Evolutionary conservation across 1,140 invertebrate species (phyloP).

Genomic region (Melitaea cinxia): DNA sequence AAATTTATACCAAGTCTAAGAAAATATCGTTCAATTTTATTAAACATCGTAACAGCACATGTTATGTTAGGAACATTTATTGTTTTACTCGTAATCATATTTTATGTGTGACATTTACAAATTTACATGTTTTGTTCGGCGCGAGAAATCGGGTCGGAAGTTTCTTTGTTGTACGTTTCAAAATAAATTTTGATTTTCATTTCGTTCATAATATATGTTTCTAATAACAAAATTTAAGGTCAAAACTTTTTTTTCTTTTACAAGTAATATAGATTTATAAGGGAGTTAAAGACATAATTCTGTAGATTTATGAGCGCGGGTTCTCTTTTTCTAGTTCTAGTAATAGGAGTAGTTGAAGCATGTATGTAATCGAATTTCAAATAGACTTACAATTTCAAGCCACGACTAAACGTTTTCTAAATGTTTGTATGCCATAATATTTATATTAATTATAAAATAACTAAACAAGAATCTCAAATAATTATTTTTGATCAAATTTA

Average conservation of each 20-base stretch:
- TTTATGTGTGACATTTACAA: constrained; percentile 37
- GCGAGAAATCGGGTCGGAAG: not conserved
- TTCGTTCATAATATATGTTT: not conserved
- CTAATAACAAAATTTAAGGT: not conserved
- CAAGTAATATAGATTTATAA: too few relatives aligned
- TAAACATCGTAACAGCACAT: constrained; percentile 9
- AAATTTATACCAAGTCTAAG: not conserved
- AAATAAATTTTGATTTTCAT: constrained; percentile 5
- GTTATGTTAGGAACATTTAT: constrained; percentile 14
- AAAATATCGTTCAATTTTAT: constrained; percentile 2
- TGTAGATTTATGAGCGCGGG: too few relatives aligned
- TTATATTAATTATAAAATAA: too few relatives aligned
- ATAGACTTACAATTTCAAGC: too few relatives aligned
- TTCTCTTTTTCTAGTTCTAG: too few relatives aligned
- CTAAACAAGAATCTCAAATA: too few relatives aligned
- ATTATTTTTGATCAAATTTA: not conserved
- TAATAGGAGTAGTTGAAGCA: too few relatives aligned
- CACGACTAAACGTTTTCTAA: too few relatives aligned
- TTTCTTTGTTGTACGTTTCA: constrained; percentile 6
- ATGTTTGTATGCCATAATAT: too few relatives aligned
- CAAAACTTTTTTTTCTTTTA: too few relatives aligned
- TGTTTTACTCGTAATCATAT: constrained; percentile 27
- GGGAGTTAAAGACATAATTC: too few relatives aligned
- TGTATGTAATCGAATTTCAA: too few relatives aligned
- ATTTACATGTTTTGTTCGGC: constrained; percentile 36